Base-by-base conservation (phyloP, 1,140 invertebrate genomes). In the Mesaphorura yosii region DNA sequence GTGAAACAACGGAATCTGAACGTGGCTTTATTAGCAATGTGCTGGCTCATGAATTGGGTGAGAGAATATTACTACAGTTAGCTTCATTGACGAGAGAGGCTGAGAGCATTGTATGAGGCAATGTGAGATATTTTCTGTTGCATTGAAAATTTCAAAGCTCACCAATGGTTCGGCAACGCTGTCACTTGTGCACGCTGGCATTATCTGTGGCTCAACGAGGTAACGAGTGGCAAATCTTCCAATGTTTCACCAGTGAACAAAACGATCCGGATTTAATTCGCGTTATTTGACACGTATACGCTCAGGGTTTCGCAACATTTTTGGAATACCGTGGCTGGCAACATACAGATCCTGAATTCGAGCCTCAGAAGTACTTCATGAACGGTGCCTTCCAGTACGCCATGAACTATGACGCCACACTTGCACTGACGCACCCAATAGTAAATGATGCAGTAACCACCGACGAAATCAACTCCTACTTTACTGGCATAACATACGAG, bases 141-240 rank as follows among this genome's bases (percentile, higher is more conserved):
- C 47, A 49, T 50, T 44, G 53, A 48, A 34, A 55, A 55, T 49
- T 19, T 49, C 12, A n/a, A n/a, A n/a, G n/a, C n/a, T n/a, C n/a
- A n/a, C n/a, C n/a, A n/a, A n/a, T n/a, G n/a, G n/a, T n/a, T n/a
- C n/a, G n/a, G n/a, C n/a, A n/a, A n/a, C n/a, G n/a, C n/a, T n/a
- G 53, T 55, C 23, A 55, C 53, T 10, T 55, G 34, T 17, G 25
- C 28, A 31, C 44, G 46, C 5, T 55, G 53, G 53, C 42, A 29
- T 51, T 34, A 51, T 59, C 65, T 77, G 3, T 78, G 76, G 77
- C 64, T 78, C 0, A 76, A 75, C 58, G 76, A 78, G 53, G n/a
- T n/a, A n/a, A n/a, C n/a, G n/a, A n/a, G n/a, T n/a, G n/a, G n/a
- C n/a, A n/a, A n/a, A n/a, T n/a, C n/a, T n/a, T n/a, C n/a, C n/a